Evolutionary conservation across 37 sponge, comb jelly and placozoan species (phyloP).

Genomic region (Geodia barretti): DNA sequence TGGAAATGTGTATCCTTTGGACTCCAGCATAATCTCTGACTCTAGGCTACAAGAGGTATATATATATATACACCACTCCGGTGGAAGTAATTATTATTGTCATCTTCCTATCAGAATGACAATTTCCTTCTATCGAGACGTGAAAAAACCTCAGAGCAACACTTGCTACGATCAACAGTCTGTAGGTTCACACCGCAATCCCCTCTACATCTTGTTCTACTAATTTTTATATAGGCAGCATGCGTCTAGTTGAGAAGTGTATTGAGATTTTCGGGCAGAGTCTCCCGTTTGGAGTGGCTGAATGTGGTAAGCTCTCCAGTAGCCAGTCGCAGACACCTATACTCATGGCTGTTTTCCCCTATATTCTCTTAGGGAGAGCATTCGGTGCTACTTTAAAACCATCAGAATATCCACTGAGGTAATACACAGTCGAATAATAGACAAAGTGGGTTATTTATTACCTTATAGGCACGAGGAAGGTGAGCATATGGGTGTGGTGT

Average conservation of each 20-base stretch:
- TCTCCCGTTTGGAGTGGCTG: constrained; percentile 52
- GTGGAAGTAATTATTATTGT: no score
- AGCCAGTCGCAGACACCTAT: no score
- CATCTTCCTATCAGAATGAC: no score
- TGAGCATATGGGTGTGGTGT: constrained; percentile 19
- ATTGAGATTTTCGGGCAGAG: background rate
- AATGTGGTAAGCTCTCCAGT: constrained; percentile 54
- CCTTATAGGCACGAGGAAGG: constrained; percentile 2
- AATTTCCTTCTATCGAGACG: no score
- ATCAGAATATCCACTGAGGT: background rate
- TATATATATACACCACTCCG: no score
- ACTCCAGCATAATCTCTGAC: background rate
- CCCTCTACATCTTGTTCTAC: no score
- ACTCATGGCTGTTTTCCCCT: background rate
- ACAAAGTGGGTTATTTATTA: background rate
- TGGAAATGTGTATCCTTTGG: constrained; percentile 22
- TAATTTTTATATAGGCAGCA: background rate
- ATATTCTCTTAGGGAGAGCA: background rate
- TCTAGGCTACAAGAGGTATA: no score
- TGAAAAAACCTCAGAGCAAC: no score
- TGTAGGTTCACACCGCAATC: no score
- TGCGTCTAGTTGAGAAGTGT: background rate
- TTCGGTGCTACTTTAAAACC: background rate
- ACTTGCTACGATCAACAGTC: no score
- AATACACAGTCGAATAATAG: no score